phyloP scores from a whole-genome alignment of 2,888 invertebrate species.

The Oscheius sp. region DNA sequence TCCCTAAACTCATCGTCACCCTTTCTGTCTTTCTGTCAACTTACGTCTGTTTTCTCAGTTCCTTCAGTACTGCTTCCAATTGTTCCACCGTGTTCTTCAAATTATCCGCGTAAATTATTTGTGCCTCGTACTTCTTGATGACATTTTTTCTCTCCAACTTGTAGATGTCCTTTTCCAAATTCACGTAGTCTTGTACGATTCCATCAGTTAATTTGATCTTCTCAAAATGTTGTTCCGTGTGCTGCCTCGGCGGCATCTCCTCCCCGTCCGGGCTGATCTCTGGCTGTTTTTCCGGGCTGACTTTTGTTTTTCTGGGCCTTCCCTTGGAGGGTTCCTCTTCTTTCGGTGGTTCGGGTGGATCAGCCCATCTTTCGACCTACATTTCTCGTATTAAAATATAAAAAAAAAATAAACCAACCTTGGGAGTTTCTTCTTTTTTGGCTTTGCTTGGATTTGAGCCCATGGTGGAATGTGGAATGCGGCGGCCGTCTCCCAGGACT shows the following conservation, averaged over 20 bases:
- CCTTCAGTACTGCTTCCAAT: slow-evolving; percentile 73
- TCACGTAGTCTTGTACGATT: slow-evolving; percentile 73
- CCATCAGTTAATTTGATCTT: slow-evolving; percentile 68
- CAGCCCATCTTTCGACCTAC: slow-evolving; percentile 21
- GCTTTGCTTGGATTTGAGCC: slow-evolving; percentile 28
- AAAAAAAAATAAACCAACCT: background rate
- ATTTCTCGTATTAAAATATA: background rate
- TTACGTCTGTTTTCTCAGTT: slow-evolving; percentile 73
- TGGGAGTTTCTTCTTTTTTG: slow-evolving; percentile 3
- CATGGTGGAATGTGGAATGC: slow-evolving; percentile 12
- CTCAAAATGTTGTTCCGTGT: slow-evolving; percentile 43
- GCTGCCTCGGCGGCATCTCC: slow-evolving; percentile 10
- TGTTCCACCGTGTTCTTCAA: slow-evolving; percentile 71
- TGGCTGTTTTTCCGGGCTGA: slow-evolving; percentile 12
- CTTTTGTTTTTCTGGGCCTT: slow-evolving; percentile 29
- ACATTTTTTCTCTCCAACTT: slow-evolving; percentile 73
- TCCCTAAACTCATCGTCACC: slow-evolving; percentile 66
- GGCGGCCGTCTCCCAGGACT: background rate
- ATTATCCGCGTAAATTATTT: slow-evolving; percentile 73
- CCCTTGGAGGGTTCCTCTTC: background rate
- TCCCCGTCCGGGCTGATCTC: slow-evolving; percentile 1
- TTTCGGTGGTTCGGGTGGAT: slow-evolving; percentile 5
- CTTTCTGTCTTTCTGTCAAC: background rate
- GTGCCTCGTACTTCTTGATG: slow-evolving; percentile 73
- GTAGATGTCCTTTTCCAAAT: slow-evolving; percentile 74